These are phyloP conservation scores for Eolophus roseicapilla DNA, from an alignment of 2,113 vertebrate species.

Conservation along the genomic window DNA sequence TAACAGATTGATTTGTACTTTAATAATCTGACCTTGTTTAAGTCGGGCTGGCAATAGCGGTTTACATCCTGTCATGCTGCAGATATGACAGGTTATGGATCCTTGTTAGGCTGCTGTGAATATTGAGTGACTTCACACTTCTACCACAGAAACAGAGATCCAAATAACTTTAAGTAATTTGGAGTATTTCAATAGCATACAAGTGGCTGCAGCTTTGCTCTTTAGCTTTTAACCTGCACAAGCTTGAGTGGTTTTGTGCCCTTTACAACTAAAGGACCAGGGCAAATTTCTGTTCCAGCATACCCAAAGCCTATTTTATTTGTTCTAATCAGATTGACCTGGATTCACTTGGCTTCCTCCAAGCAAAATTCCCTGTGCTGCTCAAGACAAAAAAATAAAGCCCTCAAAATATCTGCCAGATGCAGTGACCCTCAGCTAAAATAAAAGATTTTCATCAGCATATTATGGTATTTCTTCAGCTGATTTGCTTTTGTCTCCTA, in stretches of 20 bases:
- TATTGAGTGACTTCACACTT: neutral
- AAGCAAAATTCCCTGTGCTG: conserved; percentile 34
- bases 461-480: conserved; percentile 30
- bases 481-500: conserved; percentile 40
- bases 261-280: neutral
- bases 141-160: neutral
- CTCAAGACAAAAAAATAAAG: neutral
- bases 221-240: neutral
- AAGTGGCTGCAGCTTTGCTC: neutral
- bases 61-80: neutral
- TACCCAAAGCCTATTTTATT: conserved; percentile 1
- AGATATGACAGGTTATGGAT: neutral
- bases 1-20: conserved; percentile 52
- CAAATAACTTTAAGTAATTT: conserved; percentile 5
- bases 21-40: conserved; percentile 50
- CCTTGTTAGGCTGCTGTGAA: neutral
- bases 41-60: neutral
- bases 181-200: neutral
- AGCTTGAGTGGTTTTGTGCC: neutral
- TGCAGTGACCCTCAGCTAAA: conserved; percentile 7
- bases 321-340: conserved; percentile 54
- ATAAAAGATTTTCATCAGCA: neutral
- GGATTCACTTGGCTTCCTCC: conserved; percentile 35
- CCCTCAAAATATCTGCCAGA: neutral
- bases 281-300: conserved; percentile 14